Base-by-base conservation (phyloP, 2,888 invertebrate species). In the Drosophila phalerata region DNA sequence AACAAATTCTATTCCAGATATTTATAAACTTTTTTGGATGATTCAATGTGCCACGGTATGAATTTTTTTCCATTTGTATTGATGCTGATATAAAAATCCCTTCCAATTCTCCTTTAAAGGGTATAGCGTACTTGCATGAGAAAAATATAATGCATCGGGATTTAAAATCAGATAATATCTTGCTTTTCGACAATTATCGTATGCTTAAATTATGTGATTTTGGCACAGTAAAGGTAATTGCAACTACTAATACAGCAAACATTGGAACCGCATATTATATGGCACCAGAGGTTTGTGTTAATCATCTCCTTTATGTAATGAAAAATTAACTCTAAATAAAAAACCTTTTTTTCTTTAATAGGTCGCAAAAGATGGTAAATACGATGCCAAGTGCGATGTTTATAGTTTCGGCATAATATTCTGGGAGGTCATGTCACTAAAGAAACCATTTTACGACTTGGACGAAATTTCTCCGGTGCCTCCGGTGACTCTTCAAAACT, bases 361-460 rank as follows among this genome's bases (percentile, higher is more conserved):
- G 53, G 42, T 40, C 4, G 17, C 25, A 19, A 0, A 1, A 1
- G 11, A 1, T 30, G 0, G 6, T 1, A 25, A 13, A 0, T 61
- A 61, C 8, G 32, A 15, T 1, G 4, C 22, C 25, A 47, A 57
- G 48, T 34, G 42, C 3, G 65, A 66, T 60, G 53, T 66, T 13
- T 66, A 32, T 17, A 66, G 65, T 32, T 66, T 40, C 40, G 65
- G 65, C 3, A 58, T 66, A n/a, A 10, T 53, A 13, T 15, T 53
- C 10, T 66, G 60, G 60, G 63, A 63, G 40, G 17, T 55, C 5
- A 22, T 63, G 40, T 5, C 63, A 5, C n/a, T 13, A 5, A 45
- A 51, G 13, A 45, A 30, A 10, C 64, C 64, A 0, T 65, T 43
- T 43, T 15, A 45, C 25, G n/a, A 57, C 2, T 10, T 45, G 3